Percentiles rank a stretch among this genome's conserved stretches.
phyloP scores from a whole-genome alignment of 2,797 vertebrate genomes.

The Micromesistius poutassou region DNA sequence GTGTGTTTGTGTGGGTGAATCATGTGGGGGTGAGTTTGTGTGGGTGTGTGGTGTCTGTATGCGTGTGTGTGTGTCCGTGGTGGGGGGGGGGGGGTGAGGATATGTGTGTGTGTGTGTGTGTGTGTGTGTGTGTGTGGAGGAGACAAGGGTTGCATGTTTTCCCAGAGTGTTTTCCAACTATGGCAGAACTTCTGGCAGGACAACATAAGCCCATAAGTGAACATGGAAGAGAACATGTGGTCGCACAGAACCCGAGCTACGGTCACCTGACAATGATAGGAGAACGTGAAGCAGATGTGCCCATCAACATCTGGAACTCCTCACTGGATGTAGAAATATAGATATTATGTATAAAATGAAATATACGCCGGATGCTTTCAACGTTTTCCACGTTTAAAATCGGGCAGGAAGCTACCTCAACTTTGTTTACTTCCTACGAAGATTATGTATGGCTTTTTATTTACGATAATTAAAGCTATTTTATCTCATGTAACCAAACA shows the following conservation, averaged over 20 bases:
- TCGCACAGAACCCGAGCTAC: slow-evolving; percentile 28
- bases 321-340: slow-evolving; percentile 34
- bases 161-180: background rate
- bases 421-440: background rate
- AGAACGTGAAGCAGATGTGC: slow-evolving; percentile 72
- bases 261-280: slow-evolving; percentile 37
- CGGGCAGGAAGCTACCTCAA: background rate
- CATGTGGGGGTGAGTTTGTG: background rate
- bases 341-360: slow-evolving; percentile 18
- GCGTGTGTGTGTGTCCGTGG: slow-evolving; percentile 2
- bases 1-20: background rate
- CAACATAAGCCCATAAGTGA: slow-evolving; percentile 45
- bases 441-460: background rate
- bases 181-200: background rate
- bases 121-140: background rate
- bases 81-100: too few species aligned
- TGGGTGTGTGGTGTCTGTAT: background rate
- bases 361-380: background rate
- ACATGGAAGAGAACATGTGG: slow-evolving; percentile 40
- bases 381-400: background rate
- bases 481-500: background rate
- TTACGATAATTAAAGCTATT: slow-evolving; percentile 1
- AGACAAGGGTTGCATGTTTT: background rate
- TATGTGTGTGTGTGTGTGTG: background rate
- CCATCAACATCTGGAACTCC: slow-evolving; percentile 44